Percentiles rank a stretch among this genome's conserved stretches.
phyloP scores from a whole-genome alignment of 2,797 vertebrate species.

The Acrossocheilus fasciatus region DNA sequence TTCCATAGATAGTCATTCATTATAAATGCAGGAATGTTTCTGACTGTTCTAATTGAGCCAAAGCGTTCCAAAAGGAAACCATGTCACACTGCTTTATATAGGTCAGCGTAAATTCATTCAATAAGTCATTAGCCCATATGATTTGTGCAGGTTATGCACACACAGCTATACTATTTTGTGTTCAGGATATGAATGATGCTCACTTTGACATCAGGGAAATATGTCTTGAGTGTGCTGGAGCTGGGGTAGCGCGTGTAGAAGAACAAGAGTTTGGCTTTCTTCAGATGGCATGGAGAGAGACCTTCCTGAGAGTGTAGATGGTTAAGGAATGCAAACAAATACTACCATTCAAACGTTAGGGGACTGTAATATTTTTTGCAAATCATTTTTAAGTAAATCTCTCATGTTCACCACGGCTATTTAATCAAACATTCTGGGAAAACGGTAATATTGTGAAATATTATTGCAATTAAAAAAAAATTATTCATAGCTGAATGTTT shows the following conservation, averaged over 20 bases:
- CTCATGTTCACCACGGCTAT: not conserved
- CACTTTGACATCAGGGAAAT: conserved; percentile 86
- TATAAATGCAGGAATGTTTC: conserved; percentile 1
- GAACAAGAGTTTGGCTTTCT: conserved; percentile 87
- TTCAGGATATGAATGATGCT: not conserved
- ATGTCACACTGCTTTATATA: conserved; percentile 32
- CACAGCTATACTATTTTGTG: not conserved
- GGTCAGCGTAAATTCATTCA: conserved; percentile 44
- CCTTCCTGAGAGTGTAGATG: conserved; percentile 79
- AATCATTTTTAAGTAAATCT: not conserved
- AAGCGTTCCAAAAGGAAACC: conserved; percentile 7
- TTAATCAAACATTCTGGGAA: not conserved
- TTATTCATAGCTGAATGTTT: not conserved
- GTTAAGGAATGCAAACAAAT: conserved; percentile 68
- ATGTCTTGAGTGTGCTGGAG: conserved; percentile 84
- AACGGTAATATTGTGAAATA: not conserved
- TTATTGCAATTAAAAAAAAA: not conserved
- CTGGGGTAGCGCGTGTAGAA: conserved; percentile 84
- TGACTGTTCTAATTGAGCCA: conserved; percentile 2
- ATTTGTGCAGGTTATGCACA: conserved; percentile 6
- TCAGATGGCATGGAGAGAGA: conserved; percentile 83
- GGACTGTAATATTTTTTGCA: not conserved
- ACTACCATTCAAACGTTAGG: not conserved
- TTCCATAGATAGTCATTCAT: not conserved
- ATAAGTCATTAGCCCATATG: conserved; percentile 38